Evolutionary conservation across 1,140 invertebrate species (phyloP), one percentile per base, ranked within the genome.

Genomic region (Drosophila repletoides): DNA sequence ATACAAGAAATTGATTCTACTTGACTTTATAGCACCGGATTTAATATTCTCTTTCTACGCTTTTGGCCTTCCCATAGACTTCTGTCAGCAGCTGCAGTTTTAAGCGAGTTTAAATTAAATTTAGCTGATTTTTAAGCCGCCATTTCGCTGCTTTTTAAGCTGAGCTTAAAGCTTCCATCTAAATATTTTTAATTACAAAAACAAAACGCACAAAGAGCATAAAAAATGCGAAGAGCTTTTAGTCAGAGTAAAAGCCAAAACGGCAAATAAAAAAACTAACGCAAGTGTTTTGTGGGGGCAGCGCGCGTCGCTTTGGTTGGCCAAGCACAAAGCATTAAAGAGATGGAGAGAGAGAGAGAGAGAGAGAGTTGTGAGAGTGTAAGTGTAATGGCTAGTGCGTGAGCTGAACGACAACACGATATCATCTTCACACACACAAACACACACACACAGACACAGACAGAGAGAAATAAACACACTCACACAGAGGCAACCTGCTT

Each of bases 321-420:
- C 51, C 6, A 60, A 10, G 14, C 24, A 14, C 9, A 55, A 45
- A 45, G 40, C 22, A 17, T 41, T 2, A 19, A 43, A 41, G 55
- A 17, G 28, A 24, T 4, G 17, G 31, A 4, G 52, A 41, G 33
- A 7, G 17, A 31, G 51, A 55, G 15, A 28, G 15, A 29, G 24
- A 33, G 40, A 36, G 45, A 34, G 40, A 33, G 36, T 24, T 36
- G 46, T 14, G 36, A 40, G 60, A 31, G 34, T 43, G 45, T 31
- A 36, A 33, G 38, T 70, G 53, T 69, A 69, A 69, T 64, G 36
- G 43, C 45, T 33, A 71, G 61, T 71, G 67, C 67, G 67, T 71
- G 67, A 66, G 67, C 46, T 55, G 51, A 46, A 46, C 59, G 28
- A 64, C 59, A 52, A 40, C 43, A 46, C 63, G 68, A 71, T 71